Evolutionary conservation across 35 echinoderm and acorn worm species (phyloP).

Genomic region (Lytechinus pictus): DNA sequence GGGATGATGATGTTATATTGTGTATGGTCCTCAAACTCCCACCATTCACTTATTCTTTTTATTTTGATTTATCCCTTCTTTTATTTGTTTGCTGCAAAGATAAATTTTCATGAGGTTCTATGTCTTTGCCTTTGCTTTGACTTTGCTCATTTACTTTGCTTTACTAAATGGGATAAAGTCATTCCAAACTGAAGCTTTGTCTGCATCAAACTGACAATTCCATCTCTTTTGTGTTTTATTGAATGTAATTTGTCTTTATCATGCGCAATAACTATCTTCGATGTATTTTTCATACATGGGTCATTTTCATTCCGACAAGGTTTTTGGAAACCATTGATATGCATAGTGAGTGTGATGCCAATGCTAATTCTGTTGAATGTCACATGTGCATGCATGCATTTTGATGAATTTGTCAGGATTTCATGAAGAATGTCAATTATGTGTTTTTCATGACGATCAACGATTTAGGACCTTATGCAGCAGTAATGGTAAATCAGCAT

Average conservation of each 20-base stretch:
- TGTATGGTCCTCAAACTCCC: not conserved
- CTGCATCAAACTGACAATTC: too few relatives aligned
- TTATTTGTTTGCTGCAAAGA: too few relatives aligned
- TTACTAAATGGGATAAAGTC: too few relatives aligned
- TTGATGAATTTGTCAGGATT: not conserved
- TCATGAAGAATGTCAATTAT: not conserved
- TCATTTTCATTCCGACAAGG: too few relatives aligned
- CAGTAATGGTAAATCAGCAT: not conserved
- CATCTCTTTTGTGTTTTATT: too few relatives aligned
- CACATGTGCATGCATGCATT: not conserved
- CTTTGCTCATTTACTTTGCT: too few relatives aligned
- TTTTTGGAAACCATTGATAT: not conserved
- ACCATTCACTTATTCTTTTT: not conserved
- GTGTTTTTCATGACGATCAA: not conserved
- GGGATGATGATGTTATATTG: not conserved
- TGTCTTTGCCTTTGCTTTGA: too few relatives aligned
- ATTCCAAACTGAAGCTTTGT: too few relatives aligned
- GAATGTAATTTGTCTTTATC: too few relatives aligned
- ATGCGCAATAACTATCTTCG: too few relatives aligned
- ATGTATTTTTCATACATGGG: too few relatives aligned
- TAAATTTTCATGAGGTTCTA: too few relatives aligned
- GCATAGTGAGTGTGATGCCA: not conserved
- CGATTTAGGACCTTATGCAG: not conserved
- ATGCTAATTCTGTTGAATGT: not conserved
- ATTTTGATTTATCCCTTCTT: not conserved